phyloP scores from a whole-genome alignment of 2,888 invertebrate species.

The Tenthredo amoena region DNA sequence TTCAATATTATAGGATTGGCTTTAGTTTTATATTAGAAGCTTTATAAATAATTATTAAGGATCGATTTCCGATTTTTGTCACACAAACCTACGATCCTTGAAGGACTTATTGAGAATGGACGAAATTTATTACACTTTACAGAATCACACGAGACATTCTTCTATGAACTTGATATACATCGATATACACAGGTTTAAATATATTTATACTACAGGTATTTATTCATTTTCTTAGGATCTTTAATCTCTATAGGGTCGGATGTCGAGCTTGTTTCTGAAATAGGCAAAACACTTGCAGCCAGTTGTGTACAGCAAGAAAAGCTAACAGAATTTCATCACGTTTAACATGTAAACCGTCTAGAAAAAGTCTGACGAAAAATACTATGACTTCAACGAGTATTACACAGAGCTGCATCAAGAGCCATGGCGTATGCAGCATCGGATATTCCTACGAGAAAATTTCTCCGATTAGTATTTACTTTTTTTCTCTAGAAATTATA shows the following conservation, averaged over 20 bases:
- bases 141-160: neutral
- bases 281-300: constrained; percentile 76
- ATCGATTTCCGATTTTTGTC: neutral
- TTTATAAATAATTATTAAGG: neutral
- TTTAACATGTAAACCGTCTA: constrained; percentile 73
- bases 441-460: constrained; percentile 69
- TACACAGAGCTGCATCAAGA: constrained; percentile 74
- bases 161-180: neutral
- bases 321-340: constrained; percentile 72
- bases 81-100: neutral
- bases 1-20: neutral
- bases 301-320: constrained; percentile 71
- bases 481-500: neutral
- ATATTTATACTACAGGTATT: neutral
- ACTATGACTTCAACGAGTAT: constrained; percentile 72
- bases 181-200: neutral
- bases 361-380: constrained; percentile 71
- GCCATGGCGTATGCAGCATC: constrained; percentile 74
- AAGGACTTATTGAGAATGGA: neutral
- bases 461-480: neutral
- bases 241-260: neutral
- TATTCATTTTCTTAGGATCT: neutral
- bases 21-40: neutral
- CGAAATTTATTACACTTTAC: neutral
- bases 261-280: constrained; percentile 69